A percentile compares a stretch with the other conserved stretches of the same genome.
Conservation (phyloP, 2,113 vertebrate species). For the Kryptolebias marmoratus region DNA sequence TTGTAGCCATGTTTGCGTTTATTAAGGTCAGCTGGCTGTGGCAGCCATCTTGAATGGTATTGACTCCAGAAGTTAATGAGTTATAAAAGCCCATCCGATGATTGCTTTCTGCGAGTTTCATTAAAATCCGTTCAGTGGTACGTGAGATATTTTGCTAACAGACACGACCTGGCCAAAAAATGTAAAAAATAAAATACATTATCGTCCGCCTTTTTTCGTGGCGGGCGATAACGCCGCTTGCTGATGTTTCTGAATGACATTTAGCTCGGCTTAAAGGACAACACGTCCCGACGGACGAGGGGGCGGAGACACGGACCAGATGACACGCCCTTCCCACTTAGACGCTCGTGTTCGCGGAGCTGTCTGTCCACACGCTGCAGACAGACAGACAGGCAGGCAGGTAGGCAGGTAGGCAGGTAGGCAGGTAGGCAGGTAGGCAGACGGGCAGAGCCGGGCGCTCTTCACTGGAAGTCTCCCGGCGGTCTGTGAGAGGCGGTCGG, state of each 20-base stretch:
- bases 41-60: no score
- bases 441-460: conserved; percentile 4
- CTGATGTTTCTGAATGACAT: conserved; percentile 11
- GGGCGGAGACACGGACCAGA: conserved; percentile 28
- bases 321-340: conserved; percentile 48
- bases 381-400: conserved; percentile 8
- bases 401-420: conserved; percentile 4
- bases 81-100: no score
- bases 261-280: conserved; percentile 1
- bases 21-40: no score
- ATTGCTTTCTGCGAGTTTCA: no score
- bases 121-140: no score
- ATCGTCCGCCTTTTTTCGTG: no score
- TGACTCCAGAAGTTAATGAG: no score
- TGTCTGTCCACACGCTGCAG: conserved; percentile 13
- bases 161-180: no score
- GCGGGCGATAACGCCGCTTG: neutral
- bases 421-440: neutral
- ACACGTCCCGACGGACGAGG: conserved; percentile 22
- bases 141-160: no score
- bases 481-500: conserved; percentile 56
- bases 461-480: conserved; percentile 35
- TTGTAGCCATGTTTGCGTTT: no score
- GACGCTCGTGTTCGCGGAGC: conserved; percentile 1
- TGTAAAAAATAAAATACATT: no score